Evolutionary conservation across 1,140 invertebrate genomes (phyloP), one percentile per base, ranked within the genome.

Genomic region (Leptinotarsa undecemlineata): DNA sequence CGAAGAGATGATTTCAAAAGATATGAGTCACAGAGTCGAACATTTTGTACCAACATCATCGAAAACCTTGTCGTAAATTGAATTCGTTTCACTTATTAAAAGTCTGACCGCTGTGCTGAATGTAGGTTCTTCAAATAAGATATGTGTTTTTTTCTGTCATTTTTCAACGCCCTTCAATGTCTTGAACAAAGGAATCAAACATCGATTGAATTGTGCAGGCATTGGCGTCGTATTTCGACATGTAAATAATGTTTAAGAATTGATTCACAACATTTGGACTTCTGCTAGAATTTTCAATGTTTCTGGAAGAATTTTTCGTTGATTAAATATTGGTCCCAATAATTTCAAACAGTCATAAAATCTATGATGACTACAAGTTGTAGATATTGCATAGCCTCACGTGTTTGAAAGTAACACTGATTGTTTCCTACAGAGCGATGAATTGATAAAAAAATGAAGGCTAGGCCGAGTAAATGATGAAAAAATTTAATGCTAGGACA

Each of bases 81-180:
- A 6, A 15, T 57, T 57, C 17, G 17, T 57, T 42, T 42, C 33
- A 42, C 2, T 42, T 42, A 42, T 42, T 57, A 19, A 57, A 17
- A 17, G 51, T 57, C 51, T 15, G 51, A 15, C 51, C 51, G 51
- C 51, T 57, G 51, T 57, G 51, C 51, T 5, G 51, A 57, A 57
- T 57, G 51, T 57, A 57, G 51, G 51, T 57, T n/a, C 51, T 57
- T 57, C 51, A 57, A 57, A 57, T 57, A 57, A n/a, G n/a, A 57
- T 57, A 33, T 33, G 26, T 33, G 26, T 6, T 33, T 8, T 33
- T 33, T 17, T 57, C n/a, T n/a, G 15, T 57, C 14, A 57, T 57
- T 57, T 17, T 57, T 57, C 2, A 19, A 57, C 17, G 4, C 4
- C 15, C 17, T 57, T 14, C 51, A 57, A 57, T 17, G 51, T 57